These are phyloP conservation scores for Lepisosteus osseus DNA, from an alignment of 2,113 vertebrate species.

Conservation along the genomic window DNA sequence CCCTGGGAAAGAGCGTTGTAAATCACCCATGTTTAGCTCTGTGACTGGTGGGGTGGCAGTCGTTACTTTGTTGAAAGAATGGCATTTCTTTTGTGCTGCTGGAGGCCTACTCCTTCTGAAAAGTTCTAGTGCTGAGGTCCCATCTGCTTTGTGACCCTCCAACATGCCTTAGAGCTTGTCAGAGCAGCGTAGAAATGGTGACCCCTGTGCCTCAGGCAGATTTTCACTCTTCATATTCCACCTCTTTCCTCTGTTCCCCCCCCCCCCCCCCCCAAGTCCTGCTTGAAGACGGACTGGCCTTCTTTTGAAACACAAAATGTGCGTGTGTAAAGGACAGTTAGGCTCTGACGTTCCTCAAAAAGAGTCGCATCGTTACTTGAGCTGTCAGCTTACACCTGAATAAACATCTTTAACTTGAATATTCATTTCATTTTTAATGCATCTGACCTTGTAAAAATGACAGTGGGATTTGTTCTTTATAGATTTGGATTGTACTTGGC, in stretches of 20 bases:
- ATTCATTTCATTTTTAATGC: too few relatives aligned
- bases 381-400: neutral
- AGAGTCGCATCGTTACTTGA: neutral
- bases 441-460: too few relatives aligned
- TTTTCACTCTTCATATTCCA: constrained; percentile 46
- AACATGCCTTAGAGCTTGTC: constrained; percentile 50
- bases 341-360: neutral
- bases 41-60: constrained; percentile 36
- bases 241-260: too few relatives aligned
- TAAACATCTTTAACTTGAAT: neutral
- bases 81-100: constrained; percentile 48
- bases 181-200: constrained; percentile 26
- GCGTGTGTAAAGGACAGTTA: constrained; percentile 3
- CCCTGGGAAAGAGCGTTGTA: neutral
- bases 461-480: too few relatives aligned
- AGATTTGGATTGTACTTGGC: too few relatives aligned
- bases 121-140: constrained; percentile 39
- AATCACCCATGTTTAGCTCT: neutral
- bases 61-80: constrained; percentile 53
- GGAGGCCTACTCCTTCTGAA: constrained; percentile 36
- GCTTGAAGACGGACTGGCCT: neutral
- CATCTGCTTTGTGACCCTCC: constrained; percentile 65
- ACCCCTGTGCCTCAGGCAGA: constrained; percentile 51
- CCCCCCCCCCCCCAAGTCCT: neutral
- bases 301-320: neutral